Percentiles rank a stretch among this genome's conserved stretches.
Conservation (phyloP, 2,888 invertebrate genomes). For the Melolontha melolontha region DNA sequence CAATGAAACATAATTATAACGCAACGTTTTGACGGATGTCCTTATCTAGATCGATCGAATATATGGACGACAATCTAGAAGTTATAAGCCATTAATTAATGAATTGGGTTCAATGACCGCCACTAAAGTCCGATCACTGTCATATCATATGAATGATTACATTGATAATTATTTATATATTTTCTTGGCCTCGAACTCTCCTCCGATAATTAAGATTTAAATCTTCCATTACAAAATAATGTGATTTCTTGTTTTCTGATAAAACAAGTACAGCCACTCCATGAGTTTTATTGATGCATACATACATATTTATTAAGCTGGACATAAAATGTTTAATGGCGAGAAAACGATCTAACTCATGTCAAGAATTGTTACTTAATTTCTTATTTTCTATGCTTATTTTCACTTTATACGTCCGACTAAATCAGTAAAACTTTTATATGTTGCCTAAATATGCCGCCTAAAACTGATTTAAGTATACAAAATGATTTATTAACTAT, state of each 20-base stretch:
- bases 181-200: conserved; percentile 57
- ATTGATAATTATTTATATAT: conserved; percentile 57
- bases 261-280: conserved; percentile 36
- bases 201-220: conserved; percentile 52
- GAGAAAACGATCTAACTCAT: background rate
- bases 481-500: no score
- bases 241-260: conserved; percentile 47
- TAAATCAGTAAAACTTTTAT: no score
- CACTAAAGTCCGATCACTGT: conserved; percentile 53
- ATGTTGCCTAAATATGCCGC: no score
- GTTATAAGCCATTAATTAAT: conserved; percentile 45
- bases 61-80: conserved; percentile 42
- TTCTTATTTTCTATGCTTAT: no score
- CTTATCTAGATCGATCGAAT: conserved; percentile 43
- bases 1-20: conserved; percentile 37
- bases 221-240: conserved; percentile 51
- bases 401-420: no score
- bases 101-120: conserved; percentile 46
- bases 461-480: no score
- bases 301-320: background rate
- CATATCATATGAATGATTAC: conserved; percentile 58
- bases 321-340: background rate
- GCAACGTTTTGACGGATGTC: conserved; percentile 42
- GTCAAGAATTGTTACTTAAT: no score
- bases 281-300: conserved; percentile 24